Evolutionary conservation across 2,797 vertebrate species (phyloP).

Genomic region (Schizopygopsis malacanthus): DNA sequence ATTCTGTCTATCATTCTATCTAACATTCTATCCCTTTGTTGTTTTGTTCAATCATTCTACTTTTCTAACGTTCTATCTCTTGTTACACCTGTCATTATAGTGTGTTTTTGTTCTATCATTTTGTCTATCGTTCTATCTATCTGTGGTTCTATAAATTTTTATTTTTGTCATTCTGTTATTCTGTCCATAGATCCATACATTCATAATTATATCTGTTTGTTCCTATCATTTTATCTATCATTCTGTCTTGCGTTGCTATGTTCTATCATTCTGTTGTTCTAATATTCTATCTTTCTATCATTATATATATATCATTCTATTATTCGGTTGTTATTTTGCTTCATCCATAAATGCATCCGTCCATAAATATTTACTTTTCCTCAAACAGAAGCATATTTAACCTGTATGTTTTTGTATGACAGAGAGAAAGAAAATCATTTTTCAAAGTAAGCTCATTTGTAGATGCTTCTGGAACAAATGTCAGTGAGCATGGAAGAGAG

Average conservation of each 20-base stretch:
- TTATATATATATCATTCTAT: too few species aligned
- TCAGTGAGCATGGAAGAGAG: background rate
- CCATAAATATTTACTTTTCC: background rate
- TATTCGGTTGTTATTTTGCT: too few species aligned
- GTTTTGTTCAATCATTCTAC: background rate
- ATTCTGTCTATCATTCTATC: background rate
- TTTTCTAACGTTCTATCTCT: background rate
- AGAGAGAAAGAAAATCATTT: background rate
- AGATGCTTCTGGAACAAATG: slow-evolving; percentile 13
- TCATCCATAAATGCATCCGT: background rate
- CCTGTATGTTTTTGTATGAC: background rate
- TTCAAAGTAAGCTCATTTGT: background rate
- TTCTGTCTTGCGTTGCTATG: background rate
- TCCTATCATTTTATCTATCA: background rate
- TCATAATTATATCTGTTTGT: background rate
- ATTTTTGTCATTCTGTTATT: background rate
- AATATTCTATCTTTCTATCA: background rate
- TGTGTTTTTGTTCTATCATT: background rate
- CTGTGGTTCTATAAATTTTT: background rate
- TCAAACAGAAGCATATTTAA: background rate
- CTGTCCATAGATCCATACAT: background rate
- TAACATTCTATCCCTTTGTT: too few species aligned
- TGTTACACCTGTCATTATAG: background rate
- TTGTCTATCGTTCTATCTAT: background rate
- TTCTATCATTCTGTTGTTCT: background rate